Conservation (phyloP, 2,888 invertebrate genomes). For the Pseudococcus jackbeardsleyi region DNA sequence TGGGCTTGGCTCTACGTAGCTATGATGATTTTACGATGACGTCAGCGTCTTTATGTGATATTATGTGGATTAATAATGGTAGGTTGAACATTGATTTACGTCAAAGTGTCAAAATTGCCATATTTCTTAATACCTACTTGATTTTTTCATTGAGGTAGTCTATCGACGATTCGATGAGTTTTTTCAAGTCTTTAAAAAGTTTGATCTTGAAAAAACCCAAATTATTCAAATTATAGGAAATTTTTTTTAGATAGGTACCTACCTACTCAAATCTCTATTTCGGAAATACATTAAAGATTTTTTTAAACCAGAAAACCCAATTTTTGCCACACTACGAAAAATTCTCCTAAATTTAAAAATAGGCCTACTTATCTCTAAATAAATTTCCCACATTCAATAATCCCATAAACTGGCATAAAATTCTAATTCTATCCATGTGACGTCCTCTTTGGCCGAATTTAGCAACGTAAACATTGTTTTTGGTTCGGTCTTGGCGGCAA, state of each 20-base stretch:
- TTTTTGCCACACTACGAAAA: background rate
- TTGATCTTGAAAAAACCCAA: background rate
- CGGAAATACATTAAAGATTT: background rate
- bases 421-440: background rate
- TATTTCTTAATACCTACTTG: background rate
- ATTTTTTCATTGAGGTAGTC: background rate
- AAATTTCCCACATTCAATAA: background rate
- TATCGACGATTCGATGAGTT: background rate
- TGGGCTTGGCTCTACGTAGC: slow-evolving; percentile 5
- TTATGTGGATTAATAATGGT: background rate
- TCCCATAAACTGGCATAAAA: background rate
- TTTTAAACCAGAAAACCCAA: background rate
- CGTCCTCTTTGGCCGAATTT: background rate
- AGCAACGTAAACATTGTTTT: background rate
- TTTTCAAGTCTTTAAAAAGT: background rate
- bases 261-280: background rate
- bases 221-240: background rate
- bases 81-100: background rate
- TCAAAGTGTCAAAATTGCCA: background rate
- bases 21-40: slow-evolving; percentile 5
- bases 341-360: background rate
- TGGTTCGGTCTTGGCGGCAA: background rate
- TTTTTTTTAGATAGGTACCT: background rate
- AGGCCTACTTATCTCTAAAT: background rate
- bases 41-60: background rate